phyloP scores from a whole-genome alignment of 1,140 invertebrate species.

The Linepithema humile region DNA sequence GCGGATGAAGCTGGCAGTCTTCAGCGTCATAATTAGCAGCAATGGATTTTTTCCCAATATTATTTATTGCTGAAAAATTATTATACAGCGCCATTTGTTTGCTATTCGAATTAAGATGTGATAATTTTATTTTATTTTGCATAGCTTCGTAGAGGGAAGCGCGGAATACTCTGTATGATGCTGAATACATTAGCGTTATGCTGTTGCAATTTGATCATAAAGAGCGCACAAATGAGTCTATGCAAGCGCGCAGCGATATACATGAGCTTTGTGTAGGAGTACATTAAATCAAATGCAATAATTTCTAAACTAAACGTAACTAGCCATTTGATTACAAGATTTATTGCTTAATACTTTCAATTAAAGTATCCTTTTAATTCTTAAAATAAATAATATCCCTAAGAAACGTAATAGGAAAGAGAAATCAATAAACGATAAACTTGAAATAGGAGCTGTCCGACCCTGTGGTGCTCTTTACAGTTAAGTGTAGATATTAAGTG shows the following conservation, averaged over 20 bases:
- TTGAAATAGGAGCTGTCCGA: not conserved
- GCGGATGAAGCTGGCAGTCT: not conserved
- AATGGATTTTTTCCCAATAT: not conserved
- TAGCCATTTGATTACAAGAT: too few species aligned
- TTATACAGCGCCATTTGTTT: not conserved
- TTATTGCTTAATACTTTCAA: too few species aligned
- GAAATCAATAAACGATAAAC: not conserved
- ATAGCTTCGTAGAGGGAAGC: not conserved
- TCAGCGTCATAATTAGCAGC: not conserved
- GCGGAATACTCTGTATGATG: not conserved
- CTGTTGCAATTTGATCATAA: not conserved
- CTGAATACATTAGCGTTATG: not conserved
- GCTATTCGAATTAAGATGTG: not conserved
- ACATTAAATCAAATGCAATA: not conserved
- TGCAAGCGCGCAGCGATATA: not conserved
- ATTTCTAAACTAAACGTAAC: too few species aligned
- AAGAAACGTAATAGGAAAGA: too few species aligned
- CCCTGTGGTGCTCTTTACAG: not conserved
- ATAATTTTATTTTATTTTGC: not conserved
- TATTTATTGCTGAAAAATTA: not conserved
- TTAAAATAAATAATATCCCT: too few species aligned
- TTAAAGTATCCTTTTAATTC: too few species aligned
- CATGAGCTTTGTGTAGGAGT: not conserved
- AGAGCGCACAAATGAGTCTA: not conserved
- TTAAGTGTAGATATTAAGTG: slow-evolving; percentile 26